Conservation (phyloP, 2,113 vertebrate genomes). For the Pangasianodon hypophthalmus region DNA sequence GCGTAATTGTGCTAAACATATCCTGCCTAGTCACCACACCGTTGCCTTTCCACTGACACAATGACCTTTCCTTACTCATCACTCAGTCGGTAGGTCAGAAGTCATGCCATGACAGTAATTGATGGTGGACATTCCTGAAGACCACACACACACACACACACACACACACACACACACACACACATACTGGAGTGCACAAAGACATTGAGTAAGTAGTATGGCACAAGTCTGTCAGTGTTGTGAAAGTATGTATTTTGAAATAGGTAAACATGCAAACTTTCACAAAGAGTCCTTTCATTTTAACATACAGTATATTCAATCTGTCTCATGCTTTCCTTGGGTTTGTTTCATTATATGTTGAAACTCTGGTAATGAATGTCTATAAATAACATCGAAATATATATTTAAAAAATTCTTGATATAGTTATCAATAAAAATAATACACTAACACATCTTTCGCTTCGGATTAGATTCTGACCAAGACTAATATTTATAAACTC, state of each 20-base stretch:
- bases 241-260: background rate
- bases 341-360: background rate
- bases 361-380: background rate
- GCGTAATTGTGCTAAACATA: background rate
- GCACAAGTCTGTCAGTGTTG: background rate
- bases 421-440: background rate
- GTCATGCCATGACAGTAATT: constrained; percentile 4
- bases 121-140: background rate
- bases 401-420: background rate
- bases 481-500: background rate
- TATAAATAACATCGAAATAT: background rate
- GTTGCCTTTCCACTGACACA: background rate
- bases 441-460: background rate
- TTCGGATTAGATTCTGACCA: background rate
- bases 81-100: constrained; percentile 29
- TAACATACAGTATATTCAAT: background rate
- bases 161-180: constrained; percentile 19
- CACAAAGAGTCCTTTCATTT: background rate
- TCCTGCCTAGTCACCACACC: background rate
- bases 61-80: constrained; percentile 4
- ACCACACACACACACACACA: background rate
- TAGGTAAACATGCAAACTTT: background rate
- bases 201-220: background rate
- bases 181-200: background rate
- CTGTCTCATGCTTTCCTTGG: background rate